Percentiles rank a stretch among this genome's conserved stretches.
These are phyloP conservation scores for Lanistes nyassanus DNA, from an alignment of 1,140 invertebrate genomes.

Conservation along the genomic window DNA sequence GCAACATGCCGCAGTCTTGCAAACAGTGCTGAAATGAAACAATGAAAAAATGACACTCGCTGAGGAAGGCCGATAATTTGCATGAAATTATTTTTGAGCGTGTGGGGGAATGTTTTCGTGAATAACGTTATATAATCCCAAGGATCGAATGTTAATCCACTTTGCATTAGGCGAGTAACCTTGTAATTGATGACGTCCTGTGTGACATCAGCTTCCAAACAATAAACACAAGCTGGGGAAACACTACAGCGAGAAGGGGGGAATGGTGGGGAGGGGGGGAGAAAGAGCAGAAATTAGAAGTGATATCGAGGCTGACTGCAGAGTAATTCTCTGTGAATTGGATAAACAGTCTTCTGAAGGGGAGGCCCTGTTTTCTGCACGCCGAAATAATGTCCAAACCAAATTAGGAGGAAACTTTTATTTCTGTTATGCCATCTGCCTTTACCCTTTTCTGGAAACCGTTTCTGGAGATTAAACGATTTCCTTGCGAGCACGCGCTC, in stretches of 20 bases:
- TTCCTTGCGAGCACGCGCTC: neutral
- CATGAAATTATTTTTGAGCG: neutral
- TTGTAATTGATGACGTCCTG: neutral
- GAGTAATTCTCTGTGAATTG: no score
- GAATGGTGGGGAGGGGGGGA: neutral
- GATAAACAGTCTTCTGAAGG: no score
- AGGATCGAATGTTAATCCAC: slow-evolving; percentile 3
- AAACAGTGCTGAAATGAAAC: neutral
- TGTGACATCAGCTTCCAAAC: neutral
- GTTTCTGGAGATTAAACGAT: no score
- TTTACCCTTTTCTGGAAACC: no score
- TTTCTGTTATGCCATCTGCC: no score
- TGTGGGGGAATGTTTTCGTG: neutral
- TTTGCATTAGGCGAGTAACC: slow-evolving; percentile 10
- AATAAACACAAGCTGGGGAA: neutral
- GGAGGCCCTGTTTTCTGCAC: no score
- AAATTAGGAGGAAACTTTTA: no score
- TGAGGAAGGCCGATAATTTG: neutral
- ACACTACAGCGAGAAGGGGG: neutral
- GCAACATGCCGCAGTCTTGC: neutral
- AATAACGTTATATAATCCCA: slow-evolving; percentile 11
- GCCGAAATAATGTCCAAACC: no score
- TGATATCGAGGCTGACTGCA: no score
- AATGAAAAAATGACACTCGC: neutral
- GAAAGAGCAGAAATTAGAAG: neutral